A percentile compares a stretch with the other conserved stretches of the same genome.
Conservation (phyloP, 2,888 invertebrate species). For the Flexamia atlantica region DNA sequence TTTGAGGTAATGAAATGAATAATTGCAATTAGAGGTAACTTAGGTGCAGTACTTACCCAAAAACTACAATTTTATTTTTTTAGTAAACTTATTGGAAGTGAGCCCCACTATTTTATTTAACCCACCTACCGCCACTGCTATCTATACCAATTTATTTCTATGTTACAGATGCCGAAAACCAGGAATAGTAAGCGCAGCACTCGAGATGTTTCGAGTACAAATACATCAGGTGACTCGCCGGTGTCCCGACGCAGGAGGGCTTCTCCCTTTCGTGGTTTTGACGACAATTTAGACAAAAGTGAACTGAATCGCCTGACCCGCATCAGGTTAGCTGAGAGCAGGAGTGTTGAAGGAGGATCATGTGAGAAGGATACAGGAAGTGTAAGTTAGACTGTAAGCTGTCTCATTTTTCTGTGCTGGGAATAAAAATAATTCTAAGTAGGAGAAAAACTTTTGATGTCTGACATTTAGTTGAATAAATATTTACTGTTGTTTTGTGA, state of each 20-base stretch:
- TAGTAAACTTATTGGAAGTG: too few species aligned
- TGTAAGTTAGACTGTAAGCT: background rate
- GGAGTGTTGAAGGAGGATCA: background rate
- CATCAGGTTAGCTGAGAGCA: background rate
- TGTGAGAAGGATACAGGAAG: background rate
- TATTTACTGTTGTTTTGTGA: too few species aligned
- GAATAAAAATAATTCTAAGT: background rate
- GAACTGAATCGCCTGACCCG: background rate
- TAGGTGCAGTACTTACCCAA: too few species aligned
- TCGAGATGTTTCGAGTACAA: background rate
- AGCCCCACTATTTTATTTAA: too few species aligned
- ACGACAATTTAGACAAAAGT: background rate
- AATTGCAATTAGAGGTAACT: too few species aligned
- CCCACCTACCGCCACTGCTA: too few species aligned
- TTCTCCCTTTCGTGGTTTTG: constrained; percentile 11
- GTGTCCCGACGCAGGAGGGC: background rate
- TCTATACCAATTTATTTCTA: too few species aligned
- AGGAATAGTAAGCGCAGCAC: background rate
- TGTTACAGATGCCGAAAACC: background rate
- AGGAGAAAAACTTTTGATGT: background rate
- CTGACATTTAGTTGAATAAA: too few species aligned
- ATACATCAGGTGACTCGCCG: background rate
- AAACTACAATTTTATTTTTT: too few species aligned
- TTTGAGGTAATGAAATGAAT: too few species aligned
- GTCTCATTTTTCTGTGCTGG: too few species aligned